These are phyloP conservation scores for Tupaia chinensis DNA, from an alignment of 2,113 vertebrate genomes.

Conservation along the genomic window DNA sequence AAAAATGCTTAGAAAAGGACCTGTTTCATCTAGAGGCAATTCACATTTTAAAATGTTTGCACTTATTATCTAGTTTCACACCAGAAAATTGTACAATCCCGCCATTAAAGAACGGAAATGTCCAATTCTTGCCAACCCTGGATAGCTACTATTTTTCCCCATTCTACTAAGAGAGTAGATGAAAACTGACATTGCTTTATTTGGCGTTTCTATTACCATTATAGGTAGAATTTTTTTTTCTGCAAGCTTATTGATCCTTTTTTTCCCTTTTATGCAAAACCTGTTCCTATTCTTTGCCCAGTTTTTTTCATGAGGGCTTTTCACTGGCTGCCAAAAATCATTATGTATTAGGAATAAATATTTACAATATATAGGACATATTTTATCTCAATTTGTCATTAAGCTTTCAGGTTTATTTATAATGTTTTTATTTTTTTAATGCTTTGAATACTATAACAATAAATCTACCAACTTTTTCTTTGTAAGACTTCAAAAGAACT, in stretches of 20 bases:
- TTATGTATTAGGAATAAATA: background rate
- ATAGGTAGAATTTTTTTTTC: background rate
- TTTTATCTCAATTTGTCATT: background rate
- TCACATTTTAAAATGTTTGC: background rate
- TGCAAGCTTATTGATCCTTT: background rate
- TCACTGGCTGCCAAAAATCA: background rate
- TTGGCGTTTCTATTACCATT: conserved; percentile 19
- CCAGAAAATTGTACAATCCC: background rate
- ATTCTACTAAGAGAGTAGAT: background rate
- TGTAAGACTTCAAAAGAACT: background rate
- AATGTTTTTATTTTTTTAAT: background rate
- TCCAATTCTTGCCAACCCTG: background rate
- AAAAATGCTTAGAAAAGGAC: conserved; percentile 38
- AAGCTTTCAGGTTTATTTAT: background rate
- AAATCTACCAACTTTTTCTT: background rate
- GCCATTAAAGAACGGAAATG: background rate
- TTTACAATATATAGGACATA: background rate
- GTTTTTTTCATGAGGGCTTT: background rate
- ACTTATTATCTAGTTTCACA: background rate
- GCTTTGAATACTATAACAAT: background rate
- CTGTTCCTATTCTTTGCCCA: background rate
- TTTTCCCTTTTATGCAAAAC: background rate
- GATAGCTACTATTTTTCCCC: background rate
- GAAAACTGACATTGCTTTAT: background rate
- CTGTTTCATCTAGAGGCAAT: background rate